A percentile compares a stretch with the other conserved stretches of the same genome.
Evolutionary conservation across 2,113 vertebrate genomes (phyloP).

Genomic region (Nannospalax galili): DNA sequence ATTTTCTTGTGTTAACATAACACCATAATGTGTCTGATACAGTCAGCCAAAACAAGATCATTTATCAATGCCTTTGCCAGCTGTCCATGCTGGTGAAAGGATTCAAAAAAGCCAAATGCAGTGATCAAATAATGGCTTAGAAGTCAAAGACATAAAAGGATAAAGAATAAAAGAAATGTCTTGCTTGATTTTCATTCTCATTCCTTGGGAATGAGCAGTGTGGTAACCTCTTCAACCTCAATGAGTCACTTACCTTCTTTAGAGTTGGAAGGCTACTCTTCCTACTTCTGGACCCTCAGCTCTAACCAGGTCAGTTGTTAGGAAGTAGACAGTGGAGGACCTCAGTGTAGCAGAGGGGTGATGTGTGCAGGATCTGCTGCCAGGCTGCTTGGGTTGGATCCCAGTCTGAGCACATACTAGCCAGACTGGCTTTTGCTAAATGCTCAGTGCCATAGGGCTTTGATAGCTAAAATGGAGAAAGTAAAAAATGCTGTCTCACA

Average conservation of each 20-base stretch:
- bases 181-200: neutral
- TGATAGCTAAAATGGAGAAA: neutral
- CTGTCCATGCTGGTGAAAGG: neutral
- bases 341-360: neutral
- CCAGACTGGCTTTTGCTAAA: neutral
- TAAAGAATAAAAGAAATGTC: neutral
- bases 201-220: neutral
- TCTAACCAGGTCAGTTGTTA: neutral
- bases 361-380: neutral
- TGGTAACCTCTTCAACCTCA: neutral
- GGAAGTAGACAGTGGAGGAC: neutral
- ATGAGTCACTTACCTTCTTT: neutral
- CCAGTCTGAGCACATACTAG: neutral
- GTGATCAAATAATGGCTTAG: neutral
- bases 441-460: neutral
- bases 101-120: conserved; percentile 41
- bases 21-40: conserved; percentile 37
- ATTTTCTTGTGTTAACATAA: neutral
- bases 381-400: neutral
- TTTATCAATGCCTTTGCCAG: conserved; percentile 50
- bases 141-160: conserved; percentile 21
- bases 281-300: neutral
- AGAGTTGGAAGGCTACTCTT: neutral
- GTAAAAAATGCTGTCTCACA: neutral
- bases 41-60: conserved; percentile 34